Conservation (phyloP, 2,797 vertebrate genomes). For the Geotrypetes seraphini region DNA sequence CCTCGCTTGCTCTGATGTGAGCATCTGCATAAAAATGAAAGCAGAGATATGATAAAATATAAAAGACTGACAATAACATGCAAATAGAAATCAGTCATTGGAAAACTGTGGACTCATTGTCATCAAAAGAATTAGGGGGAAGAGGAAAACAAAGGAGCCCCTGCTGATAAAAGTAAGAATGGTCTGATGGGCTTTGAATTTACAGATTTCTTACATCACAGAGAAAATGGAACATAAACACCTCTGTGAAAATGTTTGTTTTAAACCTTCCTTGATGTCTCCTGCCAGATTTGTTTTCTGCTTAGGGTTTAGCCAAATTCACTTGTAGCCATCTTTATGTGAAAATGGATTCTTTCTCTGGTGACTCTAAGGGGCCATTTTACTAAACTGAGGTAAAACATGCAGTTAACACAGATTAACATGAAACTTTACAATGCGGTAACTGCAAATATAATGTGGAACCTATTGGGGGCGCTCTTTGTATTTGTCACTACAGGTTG, state of each 20-base stretch:
- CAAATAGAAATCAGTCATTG: slow-evolving; percentile 51
- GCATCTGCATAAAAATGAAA: slow-evolving; percentile 61
- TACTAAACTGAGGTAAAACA: too few species aligned
- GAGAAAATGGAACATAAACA: slow-evolving; percentile 38
- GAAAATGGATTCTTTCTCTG: slow-evolving; percentile 2
- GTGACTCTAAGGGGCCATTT: too few species aligned
- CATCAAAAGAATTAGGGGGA: slow-evolving; percentile 68
- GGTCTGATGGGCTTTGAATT: slow-evolving; percentile 35
- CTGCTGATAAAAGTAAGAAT: slow-evolving; percentile 58
- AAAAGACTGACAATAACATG: slow-evolving; percentile 54
- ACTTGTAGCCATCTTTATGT: slow-evolving; percentile 34
- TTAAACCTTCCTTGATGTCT: slow-evolving; percentile 34
- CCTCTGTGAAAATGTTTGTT: slow-evolving; percentile 36
- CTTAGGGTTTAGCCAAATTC: slow-evolving; percentile 38
- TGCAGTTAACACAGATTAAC: too few species aligned
- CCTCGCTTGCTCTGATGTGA: slow-evolving; percentile 42
- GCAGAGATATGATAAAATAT: slow-evolving; percentile 48
- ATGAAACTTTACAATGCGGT: too few species aligned
- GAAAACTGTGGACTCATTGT: slow-evolving; percentile 49
- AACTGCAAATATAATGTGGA: too few species aligned
- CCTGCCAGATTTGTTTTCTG: slow-evolving; percentile 23
- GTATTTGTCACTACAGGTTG: too few species aligned
- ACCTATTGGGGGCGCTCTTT: too few species aligned
- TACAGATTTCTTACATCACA: slow-evolving; percentile 32
- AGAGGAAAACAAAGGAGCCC: slow-evolving; percentile 53